Evolutionary conservation across 2,888 invertebrate species (phyloP).

Genomic region (Zonitis immaculata): DNA sequence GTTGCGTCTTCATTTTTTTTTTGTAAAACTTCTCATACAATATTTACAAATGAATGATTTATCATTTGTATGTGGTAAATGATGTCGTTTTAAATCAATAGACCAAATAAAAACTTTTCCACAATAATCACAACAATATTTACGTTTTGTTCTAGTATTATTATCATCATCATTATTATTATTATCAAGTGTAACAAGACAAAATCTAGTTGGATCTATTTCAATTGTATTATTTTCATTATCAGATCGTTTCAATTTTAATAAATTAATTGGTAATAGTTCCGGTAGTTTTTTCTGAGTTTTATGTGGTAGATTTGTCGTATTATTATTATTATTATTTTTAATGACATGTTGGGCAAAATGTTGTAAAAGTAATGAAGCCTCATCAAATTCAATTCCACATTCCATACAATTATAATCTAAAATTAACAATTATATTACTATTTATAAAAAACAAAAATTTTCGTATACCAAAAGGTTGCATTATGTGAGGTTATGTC

Average conservation of each 20-base stretch:
- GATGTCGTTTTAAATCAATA: conserved; percentile 48
- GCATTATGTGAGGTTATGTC: conserved; percentile 1
- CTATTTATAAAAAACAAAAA: background rate
- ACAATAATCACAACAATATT: conserved; percentile 44
- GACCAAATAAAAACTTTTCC: conserved; percentile 46
- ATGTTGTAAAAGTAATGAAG: conserved; percentile 41
- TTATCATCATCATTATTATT: conserved; percentile 12
- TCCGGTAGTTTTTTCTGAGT: conserved; percentile 26
- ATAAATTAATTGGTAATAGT: conserved; percentile 30
- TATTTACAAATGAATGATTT: conserved; percentile 43
- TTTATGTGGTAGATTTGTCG: conserved; percentile 6
- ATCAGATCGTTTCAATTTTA: conserved; percentile 11
- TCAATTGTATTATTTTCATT: conserved; percentile 19
- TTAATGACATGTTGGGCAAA: conserved; percentile 40
- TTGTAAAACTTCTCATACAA: conserved; percentile 29
- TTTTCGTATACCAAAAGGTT: background rate
- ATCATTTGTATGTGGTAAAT: conserved; percentile 48
- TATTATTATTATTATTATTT: too few species aligned
- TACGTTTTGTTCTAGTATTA: conserved; percentile 28
- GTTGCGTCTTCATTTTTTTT: background rate
- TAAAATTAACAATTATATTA: too few species aligned
- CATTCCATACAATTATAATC: conserved; percentile 39
- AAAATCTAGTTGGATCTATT: conserved; percentile 37
- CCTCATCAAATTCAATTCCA: conserved; percentile 35
- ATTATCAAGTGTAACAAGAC: conserved; percentile 38